A percentile compares a stretch with the other conserved stretches of the same genome.
phyloP scores from a whole-genome alignment of 1,140 invertebrate species.

The Andricus grossulariae region DNA sequence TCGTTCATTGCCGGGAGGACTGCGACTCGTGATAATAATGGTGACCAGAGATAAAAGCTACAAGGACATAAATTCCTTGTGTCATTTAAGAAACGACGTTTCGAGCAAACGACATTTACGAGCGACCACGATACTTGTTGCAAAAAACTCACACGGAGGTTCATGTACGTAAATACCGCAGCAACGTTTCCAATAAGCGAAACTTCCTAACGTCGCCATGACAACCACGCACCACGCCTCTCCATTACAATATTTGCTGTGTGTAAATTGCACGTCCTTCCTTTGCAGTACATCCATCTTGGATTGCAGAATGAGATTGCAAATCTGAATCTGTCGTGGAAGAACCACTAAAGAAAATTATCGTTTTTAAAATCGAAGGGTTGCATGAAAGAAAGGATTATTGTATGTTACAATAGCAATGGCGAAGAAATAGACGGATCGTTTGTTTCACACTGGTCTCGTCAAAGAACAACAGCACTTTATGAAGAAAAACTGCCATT shows the following conservation, averaged over 20 bases:
- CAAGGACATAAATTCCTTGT: slow-evolving; percentile 49
- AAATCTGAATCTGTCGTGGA: background rate
- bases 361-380: too few relatives aligned
- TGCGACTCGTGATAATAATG: slow-evolving; percentile 42
- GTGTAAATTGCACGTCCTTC: background rate
- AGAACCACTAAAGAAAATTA: background rate
- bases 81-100: slow-evolving; percentile 50
- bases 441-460: too few relatives aligned
- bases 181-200: slow-evolving; percentile 45
- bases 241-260: slow-evolving; percentile 11
- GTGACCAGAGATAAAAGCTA: slow-evolving; percentile 46
- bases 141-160: slow-evolving; percentile 13
- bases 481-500: too few relatives aligned
- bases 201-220: slow-evolving; percentile 35
- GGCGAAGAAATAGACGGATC: too few relatives aligned
- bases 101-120: slow-evolving; percentile 55
- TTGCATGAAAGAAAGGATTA: too few relatives aligned
- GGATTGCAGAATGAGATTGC: slow-evolving; percentile 16
- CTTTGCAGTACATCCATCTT: slow-evolving; percentile 21
- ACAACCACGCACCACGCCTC: slow-evolving; percentile 39
- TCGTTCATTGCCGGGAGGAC: slow-evolving; percentile 31
- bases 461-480: too few relatives aligned
- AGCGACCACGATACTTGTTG: slow-evolving; percentile 45
- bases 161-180: slow-evolving; percentile 27
- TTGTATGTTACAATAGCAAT: too few relatives aligned